Conservation (phyloP, 2,888 invertebrate species). For the Nomada flava region DNA sequence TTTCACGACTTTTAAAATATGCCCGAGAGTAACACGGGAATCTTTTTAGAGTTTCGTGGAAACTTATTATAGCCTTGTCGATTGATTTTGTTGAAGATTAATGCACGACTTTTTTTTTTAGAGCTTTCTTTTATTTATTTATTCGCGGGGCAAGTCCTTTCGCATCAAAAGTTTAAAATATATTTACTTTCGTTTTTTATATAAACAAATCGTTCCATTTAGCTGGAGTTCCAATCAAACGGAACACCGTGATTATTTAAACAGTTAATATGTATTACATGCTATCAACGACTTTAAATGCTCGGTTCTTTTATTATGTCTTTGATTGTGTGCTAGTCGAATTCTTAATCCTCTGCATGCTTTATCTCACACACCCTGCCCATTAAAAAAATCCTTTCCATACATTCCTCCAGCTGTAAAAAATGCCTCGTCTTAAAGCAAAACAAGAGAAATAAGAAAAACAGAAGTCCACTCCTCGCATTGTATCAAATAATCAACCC, state of each 20-base stretch:
- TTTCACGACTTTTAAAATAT: constrained; percentile 19
- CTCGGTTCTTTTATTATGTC: constrained; percentile 22
- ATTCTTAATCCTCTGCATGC: background rate
- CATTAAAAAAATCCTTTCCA: background rate
- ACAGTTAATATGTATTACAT: background rate
- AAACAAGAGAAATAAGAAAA: too few species aligned
- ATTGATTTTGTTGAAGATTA: too few species aligned
- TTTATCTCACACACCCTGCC: background rate
- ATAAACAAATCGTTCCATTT: too few species aligned
- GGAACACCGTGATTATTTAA: background rate
- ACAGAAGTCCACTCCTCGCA: too few species aligned
- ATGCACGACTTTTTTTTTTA: too few species aligned
- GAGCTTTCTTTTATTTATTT: too few species aligned
- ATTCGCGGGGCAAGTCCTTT: too few species aligned
- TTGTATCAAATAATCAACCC: too few species aligned
- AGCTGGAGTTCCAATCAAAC: too few species aligned
- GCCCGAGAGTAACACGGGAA: background rate
- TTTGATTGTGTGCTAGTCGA: background rate
- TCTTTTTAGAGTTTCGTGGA: background rate
- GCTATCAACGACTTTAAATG: background rate
- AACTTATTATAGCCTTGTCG: background rate
- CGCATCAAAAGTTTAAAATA: too few species aligned
- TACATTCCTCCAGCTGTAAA: constrained; percentile 1
- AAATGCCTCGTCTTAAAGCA: background rate
- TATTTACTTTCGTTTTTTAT: too few species aligned